Conservation (phyloP, 1,140 invertebrate genomes). For the Leptinotarsa defecta region DNA sequence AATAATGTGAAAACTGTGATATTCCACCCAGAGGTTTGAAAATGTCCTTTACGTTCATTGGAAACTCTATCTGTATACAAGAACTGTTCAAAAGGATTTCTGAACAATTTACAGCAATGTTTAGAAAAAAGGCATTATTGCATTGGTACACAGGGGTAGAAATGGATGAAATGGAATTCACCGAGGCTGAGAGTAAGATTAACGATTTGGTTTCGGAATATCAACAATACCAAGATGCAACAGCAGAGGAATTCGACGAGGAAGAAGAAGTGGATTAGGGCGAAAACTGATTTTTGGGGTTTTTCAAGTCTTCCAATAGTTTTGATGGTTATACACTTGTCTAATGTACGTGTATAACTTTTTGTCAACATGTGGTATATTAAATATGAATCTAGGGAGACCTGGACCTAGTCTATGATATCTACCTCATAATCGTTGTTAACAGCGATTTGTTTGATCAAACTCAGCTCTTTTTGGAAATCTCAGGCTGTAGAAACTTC, state of each 20-base stretch:
- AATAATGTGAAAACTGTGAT: slow-evolving; percentile 93
- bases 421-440: too few relatives aligned
- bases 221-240: slow-evolving; percentile 89
- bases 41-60: slow-evolving; percentile 91
- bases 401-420: too few relatives aligned
- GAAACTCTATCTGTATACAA: slow-evolving; percentile 89
- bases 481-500: too few relatives aligned
- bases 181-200: slow-evolving; percentile 81
- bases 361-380: slow-evolving; percentile 15
- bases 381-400: not conserved
- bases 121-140: slow-evolving; percentile 91
- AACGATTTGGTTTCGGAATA: slow-evolving; percentile 88
- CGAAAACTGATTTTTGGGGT: slow-evolving; percentile 44
- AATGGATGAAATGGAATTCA: slow-evolving; percentile 85
- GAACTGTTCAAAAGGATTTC: slow-evolving; percentile 88
- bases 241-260: slow-evolving; percentile 78
- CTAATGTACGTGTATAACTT: slow-evolving; percentile 1
- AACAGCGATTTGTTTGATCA: too few relatives aligned
- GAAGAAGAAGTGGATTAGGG: slow-evolving; percentile 68
- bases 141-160: slow-evolving; percentile 93
- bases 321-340: not conserved
- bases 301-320: slow-evolving; percentile 26
- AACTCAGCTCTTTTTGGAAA: too few relatives aligned
- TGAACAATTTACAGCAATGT: slow-evolving; percentile 92
- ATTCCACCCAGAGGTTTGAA: slow-evolving; percentile 89